These are phyloP conservation scores for Octodon degus DNA, from an alignment of 2,113 vertebrate genomes.

Conservation along the genomic window DNA sequence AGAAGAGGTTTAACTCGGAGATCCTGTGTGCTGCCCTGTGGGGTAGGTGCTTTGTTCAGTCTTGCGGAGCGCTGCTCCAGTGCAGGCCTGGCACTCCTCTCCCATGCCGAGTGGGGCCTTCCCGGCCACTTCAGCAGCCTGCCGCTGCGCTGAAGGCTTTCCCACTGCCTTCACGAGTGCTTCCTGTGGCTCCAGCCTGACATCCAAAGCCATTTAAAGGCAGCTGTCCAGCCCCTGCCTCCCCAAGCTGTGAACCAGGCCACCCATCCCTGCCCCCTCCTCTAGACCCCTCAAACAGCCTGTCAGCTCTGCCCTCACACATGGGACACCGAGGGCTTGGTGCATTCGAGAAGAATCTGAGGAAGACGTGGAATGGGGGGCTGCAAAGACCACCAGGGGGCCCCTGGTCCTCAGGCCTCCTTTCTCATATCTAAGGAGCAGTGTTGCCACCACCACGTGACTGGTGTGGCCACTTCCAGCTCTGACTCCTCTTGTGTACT, in stretches of 20 bases:
- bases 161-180: not conserved
- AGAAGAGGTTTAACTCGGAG: conserved; percentile 99
- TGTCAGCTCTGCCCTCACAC: not conserved
- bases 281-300: not conserved
- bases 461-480: not conserved
- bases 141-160: not conserved
- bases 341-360: not conserved
- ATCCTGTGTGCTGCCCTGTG: conserved; percentile 98
- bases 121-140: not conserved
- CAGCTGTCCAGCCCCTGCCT: not conserved
- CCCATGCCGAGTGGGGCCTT: not conserved
- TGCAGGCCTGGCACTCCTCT: not conserved
- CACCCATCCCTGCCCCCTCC: not conserved
- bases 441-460: not conserved
- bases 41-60: conserved; percentile 88
- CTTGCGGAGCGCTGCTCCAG: not conserved
- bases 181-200: not conserved
- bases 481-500: not conserved
- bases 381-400: not conserved
- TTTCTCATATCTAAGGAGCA: not conserved
- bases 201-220: not conserved
- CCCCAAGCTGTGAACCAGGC: not conserved
- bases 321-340: not conserved
- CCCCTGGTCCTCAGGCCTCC: not conserved
- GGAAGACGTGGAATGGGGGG: not conserved